Evolutionary conservation across 2,888 invertebrate species (phyloP).

Genomic region (Patella depressa): DNA sequence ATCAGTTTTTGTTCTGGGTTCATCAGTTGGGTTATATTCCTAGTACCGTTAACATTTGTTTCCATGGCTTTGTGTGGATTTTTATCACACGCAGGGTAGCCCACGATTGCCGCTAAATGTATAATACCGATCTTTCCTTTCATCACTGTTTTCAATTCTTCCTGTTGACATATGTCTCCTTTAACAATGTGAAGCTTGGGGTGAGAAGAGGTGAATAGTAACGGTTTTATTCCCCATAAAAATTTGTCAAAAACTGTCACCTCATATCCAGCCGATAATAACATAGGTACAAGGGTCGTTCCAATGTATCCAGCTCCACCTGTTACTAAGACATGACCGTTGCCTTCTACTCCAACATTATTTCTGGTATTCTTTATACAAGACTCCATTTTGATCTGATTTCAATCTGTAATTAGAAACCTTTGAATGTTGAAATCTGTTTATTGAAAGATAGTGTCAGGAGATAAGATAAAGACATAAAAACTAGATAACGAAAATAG

Average conservation of each 20-base stretch:
- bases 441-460: no score
- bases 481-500: no score
- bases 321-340: slow-evolving; percentile 55
- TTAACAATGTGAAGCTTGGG: slow-evolving; percentile 48
- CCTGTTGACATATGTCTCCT: slow-evolving; percentile 64
- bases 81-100: slow-evolving; percentile 70
- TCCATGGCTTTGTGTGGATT: slow-evolving; percentile 60
- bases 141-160: slow-evolving; percentile 51
- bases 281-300: slow-evolving; percentile 66
- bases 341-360: not conserved
- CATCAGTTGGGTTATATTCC: slow-evolving; percentile 55
- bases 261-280: slow-evolving; percentile 64
- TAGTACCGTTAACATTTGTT: slow-evolving; percentile 66
- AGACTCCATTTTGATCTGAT: no score
- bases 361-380: no score
- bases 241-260: slow-evolving; percentile 69
- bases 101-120: slow-evolving; percentile 70
- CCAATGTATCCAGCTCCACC: slow-evolving; percentile 71
- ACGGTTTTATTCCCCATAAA: slow-evolving; percentile 63
- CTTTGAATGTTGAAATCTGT: no score
- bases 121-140: slow-evolving; percentile 58
- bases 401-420: no score
- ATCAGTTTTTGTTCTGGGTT: slow-evolving; percentile 62
- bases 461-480: no score
- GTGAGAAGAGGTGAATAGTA: slow-evolving; percentile 56